Evolutionary conservation across 2,888 invertebrate genomes (phyloP).

Genomic region (Sympetrum striolatum): DNA sequence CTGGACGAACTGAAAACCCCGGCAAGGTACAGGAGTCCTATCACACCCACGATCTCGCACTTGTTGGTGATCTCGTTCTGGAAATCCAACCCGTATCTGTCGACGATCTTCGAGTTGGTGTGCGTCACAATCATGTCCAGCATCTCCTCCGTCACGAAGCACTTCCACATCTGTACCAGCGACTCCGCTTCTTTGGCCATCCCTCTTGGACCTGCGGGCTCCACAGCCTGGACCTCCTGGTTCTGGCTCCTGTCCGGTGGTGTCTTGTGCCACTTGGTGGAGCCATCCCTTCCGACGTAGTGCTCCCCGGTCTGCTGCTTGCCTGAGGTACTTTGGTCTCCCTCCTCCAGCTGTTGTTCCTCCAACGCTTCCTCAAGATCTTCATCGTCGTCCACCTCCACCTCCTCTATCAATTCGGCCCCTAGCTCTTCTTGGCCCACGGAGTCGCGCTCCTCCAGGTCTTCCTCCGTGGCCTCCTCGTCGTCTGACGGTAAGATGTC

Average conservation of each 20-base stretch:
- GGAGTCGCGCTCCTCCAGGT: neutral
- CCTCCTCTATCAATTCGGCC: constrained; percentile 50
- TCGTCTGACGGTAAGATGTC: constrained; percentile 44
- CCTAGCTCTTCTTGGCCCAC: no score
- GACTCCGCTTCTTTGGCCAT: constrained; percentile 6
- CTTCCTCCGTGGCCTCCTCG: neutral
- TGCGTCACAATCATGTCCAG: constrained; percentile 18
- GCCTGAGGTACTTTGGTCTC: constrained; percentile 44
- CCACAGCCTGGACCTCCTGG: constrained; percentile 51
- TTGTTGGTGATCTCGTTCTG: constrained; percentile 3
- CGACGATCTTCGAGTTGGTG: constrained; percentile 10
- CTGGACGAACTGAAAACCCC: constrained; percentile 31
- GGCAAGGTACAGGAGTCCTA: constrained; percentile 12
- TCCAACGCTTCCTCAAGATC: constrained; percentile 46
- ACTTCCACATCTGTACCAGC: constrained; percentile 28
- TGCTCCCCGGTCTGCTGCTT: constrained; percentile 54
- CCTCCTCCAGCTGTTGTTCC: constrained; percentile 32
- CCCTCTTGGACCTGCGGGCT: neutral
- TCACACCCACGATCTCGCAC: neutral
- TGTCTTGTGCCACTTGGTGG: constrained; percentile 33
- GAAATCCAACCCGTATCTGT: neutral
- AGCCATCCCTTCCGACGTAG: constrained; percentile 53
- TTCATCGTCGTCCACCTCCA: constrained; percentile 1
- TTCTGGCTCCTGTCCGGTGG: constrained; percentile 48
- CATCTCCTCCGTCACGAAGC: constrained; percentile 23